Base-by-base conservation (phyloP, 2,888 invertebrate species). In the Phorcus lineatus region DNA sequence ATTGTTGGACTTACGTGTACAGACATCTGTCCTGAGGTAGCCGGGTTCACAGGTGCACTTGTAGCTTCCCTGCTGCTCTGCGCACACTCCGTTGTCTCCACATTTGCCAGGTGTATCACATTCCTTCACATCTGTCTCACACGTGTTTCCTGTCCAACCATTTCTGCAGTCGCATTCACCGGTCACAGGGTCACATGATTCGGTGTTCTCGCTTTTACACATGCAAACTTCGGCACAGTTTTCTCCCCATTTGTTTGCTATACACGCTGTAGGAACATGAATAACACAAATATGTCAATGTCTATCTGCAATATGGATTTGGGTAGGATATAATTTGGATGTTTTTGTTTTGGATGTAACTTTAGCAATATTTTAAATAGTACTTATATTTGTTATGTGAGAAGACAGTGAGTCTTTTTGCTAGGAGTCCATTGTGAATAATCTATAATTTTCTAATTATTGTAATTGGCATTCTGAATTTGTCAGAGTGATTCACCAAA, bases 151-250 rank as follows among this genome's bases (percentile, higher is more conserved):
- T 0, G 28, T 22, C 85, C 85, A 85, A 2, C 82, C 82, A 24
- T 0, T 0, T 11, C 75, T 80, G 62, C 85, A 85, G 11, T 66
- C 76, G 77, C 85, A 86, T 11, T 17, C 16, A 36, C 85, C 85
- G 22, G 40, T 52, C 11, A 57, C 31, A 55, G 78, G 22, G 78
- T 81, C 74, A 52, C 85, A 85, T n/a, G 66, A 74, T 9, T 28
- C 9, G 16, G 84, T 81, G 78, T 83, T 82, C 54, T 62, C 40
- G 11, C 36, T 2, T n/a, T 57, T 28, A 67, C 84, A 85, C 19
- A 17, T 67, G 70, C 84, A 85, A 0, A 3, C 62, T 0, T 36
- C 19, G 16, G 36, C 53, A 31, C 84, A 85, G 54, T 79, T 67
- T 13, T 70, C 28, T 6, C 84, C 84, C 66, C 52, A 83, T 6